Conservation (phyloP, 2,888 invertebrate species). For the Volucella bombylans region DNA sequence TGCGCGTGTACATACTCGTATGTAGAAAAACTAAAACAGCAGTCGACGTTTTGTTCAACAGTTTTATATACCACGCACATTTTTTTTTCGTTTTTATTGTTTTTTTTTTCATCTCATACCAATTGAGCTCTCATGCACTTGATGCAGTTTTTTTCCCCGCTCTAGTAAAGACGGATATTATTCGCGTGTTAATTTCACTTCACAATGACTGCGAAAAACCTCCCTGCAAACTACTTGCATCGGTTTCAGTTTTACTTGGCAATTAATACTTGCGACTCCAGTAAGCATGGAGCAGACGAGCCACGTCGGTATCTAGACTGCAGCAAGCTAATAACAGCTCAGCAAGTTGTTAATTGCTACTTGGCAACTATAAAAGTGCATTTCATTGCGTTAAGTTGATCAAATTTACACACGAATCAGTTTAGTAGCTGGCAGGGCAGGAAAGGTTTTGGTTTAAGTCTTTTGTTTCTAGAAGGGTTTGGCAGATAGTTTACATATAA, state of each 20-base stretch:
- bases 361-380: conserved; percentile 57
- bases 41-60: conserved; percentile 68
- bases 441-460: conserved; percentile 19
- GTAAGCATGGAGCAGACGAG: conserved; percentile 45
- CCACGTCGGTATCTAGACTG: conserved; percentile 47
- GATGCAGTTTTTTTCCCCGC: conserved; percentile 45
- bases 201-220: conserved; percentile 42
- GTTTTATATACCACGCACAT: conserved; percentile 48
- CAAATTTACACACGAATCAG: conserved; percentile 55
- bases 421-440: conserved; percentile 3
- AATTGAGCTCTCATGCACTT: conserved; percentile 50
- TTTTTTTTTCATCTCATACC: conserved; percentile 48
- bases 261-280: conserved; percentile 54
- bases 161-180: conserved; percentile 58
- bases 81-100: neutral
- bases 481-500: neutral
- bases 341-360: conserved; percentile 67
- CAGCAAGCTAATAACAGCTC: conserved; percentile 62
- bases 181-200: conserved; percentile 67
- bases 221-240: conserved; percentile 44
- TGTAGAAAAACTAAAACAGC: conserved; percentile 20
- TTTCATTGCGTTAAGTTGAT: conserved; percentile 65
- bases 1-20: no score
- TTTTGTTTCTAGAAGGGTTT: neutral
- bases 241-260: conserved; percentile 43